A percentile compares a stretch with the other conserved stretches of the same genome.
These are phyloP conservation scores for Delichon dasypus DNA, from an alignment of 2,797 vertebrate genomes.

Conservation along the genomic window DNA sequence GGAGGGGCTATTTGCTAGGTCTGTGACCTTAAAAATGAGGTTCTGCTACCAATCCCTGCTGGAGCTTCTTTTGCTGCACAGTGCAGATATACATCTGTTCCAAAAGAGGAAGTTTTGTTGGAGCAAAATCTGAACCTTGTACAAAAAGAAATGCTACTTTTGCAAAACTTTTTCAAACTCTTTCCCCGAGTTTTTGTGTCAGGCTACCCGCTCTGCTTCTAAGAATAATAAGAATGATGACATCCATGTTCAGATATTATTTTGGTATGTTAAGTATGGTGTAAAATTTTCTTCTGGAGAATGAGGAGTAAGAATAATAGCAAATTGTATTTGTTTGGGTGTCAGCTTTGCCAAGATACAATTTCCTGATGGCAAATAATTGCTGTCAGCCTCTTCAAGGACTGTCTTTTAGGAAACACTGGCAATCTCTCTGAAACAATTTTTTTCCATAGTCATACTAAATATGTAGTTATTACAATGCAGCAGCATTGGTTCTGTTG, in stretches of 20 bases:
- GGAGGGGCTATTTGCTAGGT: background rate
- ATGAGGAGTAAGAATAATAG: background rate
- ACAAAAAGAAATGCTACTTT: background rate
- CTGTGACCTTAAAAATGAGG: background rate
- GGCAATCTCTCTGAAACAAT: background rate
- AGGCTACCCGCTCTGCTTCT: background rate
- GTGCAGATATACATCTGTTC: background rate
- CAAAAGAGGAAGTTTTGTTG: background rate
- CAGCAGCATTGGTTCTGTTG: background rate
- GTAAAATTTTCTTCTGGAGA: background rate
- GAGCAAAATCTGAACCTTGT: background rate
- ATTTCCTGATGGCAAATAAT: background rate
- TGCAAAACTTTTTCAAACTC: background rate
- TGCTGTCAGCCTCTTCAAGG: background rate
- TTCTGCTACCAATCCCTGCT: background rate
- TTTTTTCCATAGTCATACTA: background rate
- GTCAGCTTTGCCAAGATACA: background rate
- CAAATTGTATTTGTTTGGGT: background rate
- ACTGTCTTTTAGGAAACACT: background rate
- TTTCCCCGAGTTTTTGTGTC: background rate
- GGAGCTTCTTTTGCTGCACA: background rate
- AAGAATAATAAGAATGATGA: background rate
- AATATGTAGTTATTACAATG: background rate
- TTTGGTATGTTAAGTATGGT: background rate
- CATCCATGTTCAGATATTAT: background rate